Evolutionary conservation across 2,888 invertebrate species (phyloP).

Genomic region (Ornithoptera priamus): DNA sequence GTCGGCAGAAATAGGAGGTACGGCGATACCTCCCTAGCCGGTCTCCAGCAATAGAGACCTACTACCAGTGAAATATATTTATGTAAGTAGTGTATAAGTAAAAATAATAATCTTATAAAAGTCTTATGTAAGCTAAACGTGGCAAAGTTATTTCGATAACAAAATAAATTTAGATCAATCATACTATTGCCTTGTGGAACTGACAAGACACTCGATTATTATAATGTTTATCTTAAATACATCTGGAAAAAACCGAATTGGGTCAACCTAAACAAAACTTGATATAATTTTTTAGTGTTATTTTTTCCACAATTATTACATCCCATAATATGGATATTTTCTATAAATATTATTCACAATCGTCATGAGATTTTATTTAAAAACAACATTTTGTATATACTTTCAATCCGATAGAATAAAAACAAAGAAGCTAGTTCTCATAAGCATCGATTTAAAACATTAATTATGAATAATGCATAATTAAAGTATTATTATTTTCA

Average conservation of each 20-base stretch:
- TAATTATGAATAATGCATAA: no score
- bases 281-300: not conserved
- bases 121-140: no score
- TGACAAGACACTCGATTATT: not conserved
- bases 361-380: not conserved
- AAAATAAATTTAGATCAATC: not conserved
- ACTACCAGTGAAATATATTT: no score
- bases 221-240: not conserved
- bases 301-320: not conserved
- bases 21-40: no score
- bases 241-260: slow-evolving; percentile 6
- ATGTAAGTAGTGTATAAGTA: no score
- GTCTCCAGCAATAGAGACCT: no score
- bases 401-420: not conserved
- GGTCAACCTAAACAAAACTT: not conserved
- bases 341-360: not conserved
- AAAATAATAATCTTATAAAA: no score
- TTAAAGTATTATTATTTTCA: no score
- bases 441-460: no score
- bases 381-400: not conserved
- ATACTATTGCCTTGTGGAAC: not conserved
- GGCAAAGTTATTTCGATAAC: no score
- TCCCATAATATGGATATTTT: not conserved
- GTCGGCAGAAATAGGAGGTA: no score
- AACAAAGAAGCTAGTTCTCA: not conserved